Evolutionary conservation across 2,888 invertebrate genomes (phyloP).

Genomic region (Pediacus dermestoides): DNA sequence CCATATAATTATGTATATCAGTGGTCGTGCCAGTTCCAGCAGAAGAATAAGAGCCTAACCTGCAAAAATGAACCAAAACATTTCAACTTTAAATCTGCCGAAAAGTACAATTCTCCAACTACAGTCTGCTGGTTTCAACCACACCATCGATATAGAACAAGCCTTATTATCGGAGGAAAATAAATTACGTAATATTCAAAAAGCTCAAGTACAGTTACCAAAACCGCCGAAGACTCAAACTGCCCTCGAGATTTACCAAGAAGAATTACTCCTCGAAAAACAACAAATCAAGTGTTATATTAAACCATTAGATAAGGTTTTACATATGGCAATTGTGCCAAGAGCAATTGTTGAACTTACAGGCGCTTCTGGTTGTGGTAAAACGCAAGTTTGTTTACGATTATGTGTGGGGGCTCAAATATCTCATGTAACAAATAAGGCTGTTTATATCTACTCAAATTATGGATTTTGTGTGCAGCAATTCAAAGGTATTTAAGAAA

Average conservation of each 20-base stretch:
- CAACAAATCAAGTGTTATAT: too few relatives aligned
- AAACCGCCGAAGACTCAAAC: neutral
- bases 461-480: too few relatives aligned
- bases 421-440: too few relatives aligned
- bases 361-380: neutral
- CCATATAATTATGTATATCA: too few relatives aligned
- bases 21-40: too few relatives aligned
- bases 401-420: too few relatives aligned
- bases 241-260: neutral
- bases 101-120: neutral
- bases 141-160: too few relatives aligned
- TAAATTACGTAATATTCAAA: neutral
- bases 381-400: neutral
- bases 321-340: neutral
- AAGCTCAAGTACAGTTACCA: neutral
- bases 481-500: neutral
- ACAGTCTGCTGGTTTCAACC: neutral
- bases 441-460: too few relatives aligned
- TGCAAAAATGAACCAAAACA: neutral
- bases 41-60: too few relatives aligned
- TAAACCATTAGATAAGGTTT: neutral
- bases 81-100: neutral
- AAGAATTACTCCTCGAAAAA: neutral
- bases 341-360: neutral
- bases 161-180: too few relatives aligned